phyloP scores from a whole-genome alignment of 2,113 vertebrate genomes.

The Sebastes fasciatus region DNA sequence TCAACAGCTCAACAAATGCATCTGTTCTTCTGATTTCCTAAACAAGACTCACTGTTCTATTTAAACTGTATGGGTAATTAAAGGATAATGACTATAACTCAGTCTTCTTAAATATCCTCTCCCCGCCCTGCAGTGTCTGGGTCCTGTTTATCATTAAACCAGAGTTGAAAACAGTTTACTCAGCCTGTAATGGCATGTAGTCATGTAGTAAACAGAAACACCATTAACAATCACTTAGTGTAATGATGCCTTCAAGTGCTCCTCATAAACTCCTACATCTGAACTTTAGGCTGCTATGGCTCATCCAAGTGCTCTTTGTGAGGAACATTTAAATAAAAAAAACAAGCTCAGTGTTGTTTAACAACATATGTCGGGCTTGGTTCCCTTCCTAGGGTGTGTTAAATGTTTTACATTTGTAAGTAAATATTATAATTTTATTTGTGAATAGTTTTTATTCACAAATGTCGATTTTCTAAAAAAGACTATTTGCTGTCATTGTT shows the following conservation, averaged over 20 bases:
- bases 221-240: neutral
- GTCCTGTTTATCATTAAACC: neutral
- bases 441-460: neutral
- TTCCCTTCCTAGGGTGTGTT: neutral
- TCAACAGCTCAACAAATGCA: neutral
- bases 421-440: neutral
- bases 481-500: neutral
- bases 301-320: neutral
- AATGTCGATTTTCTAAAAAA: neutral
- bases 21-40: neutral
- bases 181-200: neutral
- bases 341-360: neutral
- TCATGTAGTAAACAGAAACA: slow-evolving; percentile 28
- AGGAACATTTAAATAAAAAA: neutral
- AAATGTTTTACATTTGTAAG: neutral
- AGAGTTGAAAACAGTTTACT: neutral
- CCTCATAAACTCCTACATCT: slow-evolving; percentile 4
- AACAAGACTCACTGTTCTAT: neutral
- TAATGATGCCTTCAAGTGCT: slow-evolving; percentile 35
- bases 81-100: neutral
- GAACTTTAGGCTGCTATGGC: neutral
- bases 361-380: neutral
- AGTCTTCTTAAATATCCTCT: neutral
- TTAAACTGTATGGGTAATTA: neutral
- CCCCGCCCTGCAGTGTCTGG: neutral